Evolutionary conservation across 1,140 invertebrate genomes (phyloP).

Genomic region (Orius insidiosus): DNA sequence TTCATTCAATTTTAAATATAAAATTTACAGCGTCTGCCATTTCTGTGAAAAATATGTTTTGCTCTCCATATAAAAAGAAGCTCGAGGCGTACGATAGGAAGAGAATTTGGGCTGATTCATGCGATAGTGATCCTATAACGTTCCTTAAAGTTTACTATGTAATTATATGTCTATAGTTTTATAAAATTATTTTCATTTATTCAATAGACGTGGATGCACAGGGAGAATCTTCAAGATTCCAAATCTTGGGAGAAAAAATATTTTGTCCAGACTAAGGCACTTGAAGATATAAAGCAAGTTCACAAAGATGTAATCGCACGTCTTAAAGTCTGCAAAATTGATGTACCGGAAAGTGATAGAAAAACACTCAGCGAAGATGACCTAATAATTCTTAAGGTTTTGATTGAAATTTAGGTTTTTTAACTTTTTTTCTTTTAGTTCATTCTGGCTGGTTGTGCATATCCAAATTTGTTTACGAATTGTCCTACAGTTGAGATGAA

Average conservation of each 20-base stretch:
- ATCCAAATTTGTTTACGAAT: constrained; percentile 74
- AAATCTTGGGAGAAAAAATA: constrained; percentile 53
- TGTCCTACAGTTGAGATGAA: constrained; percentile 37
- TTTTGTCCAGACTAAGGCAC: constrained; percentile 49
- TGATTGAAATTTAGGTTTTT: no score
- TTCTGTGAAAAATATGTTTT: constrained; percentile 65
- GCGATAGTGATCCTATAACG: constrained; percentile 70
- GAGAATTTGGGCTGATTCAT: constrained; percentile 59
- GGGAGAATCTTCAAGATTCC: constrained; percentile 21
- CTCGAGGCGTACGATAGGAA: constrained; percentile 60
- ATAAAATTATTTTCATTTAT: no score
- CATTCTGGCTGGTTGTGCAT: constrained; percentile 65
- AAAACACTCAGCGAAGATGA: no score
- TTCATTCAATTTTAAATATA: no score
- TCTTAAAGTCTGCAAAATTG: no score
- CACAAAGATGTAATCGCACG: no score
- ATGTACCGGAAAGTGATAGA: no score
- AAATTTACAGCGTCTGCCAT: constrained; percentile 51
- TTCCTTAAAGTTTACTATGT: constrained; percentile 65
- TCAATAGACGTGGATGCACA: constrained; percentile 14
- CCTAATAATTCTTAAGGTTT: no score
- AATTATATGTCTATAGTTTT: no score
- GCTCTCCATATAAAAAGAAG: constrained; percentile 47
- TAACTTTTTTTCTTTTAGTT: constrained; percentile 30
- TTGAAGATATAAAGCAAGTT: constrained; percentile 41